phyloP scores from a whole-genome alignment of 2,888 invertebrate genomes.

The Drosophila flavopinicola region DNA sequence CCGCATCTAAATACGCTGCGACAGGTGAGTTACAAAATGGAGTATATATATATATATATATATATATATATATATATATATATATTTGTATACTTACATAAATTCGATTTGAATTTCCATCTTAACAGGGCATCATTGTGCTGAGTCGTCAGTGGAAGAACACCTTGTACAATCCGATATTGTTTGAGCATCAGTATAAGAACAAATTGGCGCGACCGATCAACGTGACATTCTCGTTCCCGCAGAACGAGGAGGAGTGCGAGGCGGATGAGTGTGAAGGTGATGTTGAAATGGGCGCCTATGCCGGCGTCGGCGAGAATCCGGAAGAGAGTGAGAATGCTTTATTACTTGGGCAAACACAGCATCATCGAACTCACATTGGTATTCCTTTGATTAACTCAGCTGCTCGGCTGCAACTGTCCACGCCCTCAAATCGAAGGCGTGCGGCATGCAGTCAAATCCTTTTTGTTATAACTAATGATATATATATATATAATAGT shows the following conservation, averaged over 20 bases:
- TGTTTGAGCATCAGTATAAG: conserved; percentile 95
- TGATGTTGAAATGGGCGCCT: conserved; percentile 81
- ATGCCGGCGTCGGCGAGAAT: conserved; percentile 82
- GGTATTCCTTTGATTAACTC: conserved; percentile 84
- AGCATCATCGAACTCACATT: conserved; percentile 84
- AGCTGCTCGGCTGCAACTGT: conserved; percentile 63
- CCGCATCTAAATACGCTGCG: conserved; percentile 94
- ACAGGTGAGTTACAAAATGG: conserved; percentile 86
- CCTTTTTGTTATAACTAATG: conserved; percentile 71
- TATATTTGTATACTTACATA: neutral
- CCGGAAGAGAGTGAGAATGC: conserved; percentile 85
- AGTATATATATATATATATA: no score
- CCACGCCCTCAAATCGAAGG: conserved; percentile 15
- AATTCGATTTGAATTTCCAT: neutral
- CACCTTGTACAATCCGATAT: conserved; percentile 95
- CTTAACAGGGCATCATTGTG: conserved; percentile 94
- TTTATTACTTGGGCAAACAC: conserved; percentile 85
- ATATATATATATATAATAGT: conserved; percentile 35
- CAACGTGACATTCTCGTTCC: conserved; percentile 95
- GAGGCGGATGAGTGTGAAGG: conserved; percentile 84
- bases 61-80: no score
- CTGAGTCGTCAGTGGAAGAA: conserved; percentile 98
- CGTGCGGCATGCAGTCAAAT: conserved; percentile 50
- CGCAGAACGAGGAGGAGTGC: conserved; percentile 89
- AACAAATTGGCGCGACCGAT: conserved; percentile 92